Conservation (phyloP, 2,113 vertebrate species). For the Prolemur simus region DNA sequence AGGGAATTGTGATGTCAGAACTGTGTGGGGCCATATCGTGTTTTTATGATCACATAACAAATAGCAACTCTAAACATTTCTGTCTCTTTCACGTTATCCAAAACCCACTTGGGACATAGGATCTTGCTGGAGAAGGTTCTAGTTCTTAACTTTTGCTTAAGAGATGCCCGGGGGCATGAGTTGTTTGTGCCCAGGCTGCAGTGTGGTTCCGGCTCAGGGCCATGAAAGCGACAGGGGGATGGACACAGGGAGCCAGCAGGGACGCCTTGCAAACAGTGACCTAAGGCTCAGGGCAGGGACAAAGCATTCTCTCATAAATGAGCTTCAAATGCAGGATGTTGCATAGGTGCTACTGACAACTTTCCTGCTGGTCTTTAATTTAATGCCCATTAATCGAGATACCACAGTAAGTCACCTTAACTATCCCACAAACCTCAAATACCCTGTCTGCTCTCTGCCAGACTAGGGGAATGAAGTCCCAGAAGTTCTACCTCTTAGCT, state of each 20-base stretch:
- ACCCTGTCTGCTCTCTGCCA: accelerated
- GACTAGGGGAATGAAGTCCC: no score
- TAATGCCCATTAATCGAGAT: neutral
- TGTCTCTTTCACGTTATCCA: neutral
- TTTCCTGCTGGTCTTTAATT: neutral
- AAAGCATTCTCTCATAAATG: accelerated
- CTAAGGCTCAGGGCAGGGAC: neutral
- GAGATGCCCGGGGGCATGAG: neutral
- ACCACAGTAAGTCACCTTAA: no score
- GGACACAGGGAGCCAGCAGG: accelerated
- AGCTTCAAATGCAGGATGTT: neutral
- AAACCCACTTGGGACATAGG: neutral
- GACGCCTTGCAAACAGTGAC: neutral
- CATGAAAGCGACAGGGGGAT: neutral
- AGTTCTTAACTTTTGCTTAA: neutral
- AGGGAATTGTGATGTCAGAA: no score
- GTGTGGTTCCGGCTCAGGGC: neutral
- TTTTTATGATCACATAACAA: neutral
- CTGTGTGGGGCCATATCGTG: accelerated
- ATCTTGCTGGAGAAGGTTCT: neutral
- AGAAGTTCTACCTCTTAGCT: neutral
- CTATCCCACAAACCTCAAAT: neutral
- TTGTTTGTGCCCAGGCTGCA: neutral
- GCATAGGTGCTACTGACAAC: neutral
- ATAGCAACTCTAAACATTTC: neutral